A percentile compares a stretch with the other conserved stretches of the same genome.
Conservation (phyloP, 2,113 vertebrate species). For the Toxotes chatareus region DNA sequence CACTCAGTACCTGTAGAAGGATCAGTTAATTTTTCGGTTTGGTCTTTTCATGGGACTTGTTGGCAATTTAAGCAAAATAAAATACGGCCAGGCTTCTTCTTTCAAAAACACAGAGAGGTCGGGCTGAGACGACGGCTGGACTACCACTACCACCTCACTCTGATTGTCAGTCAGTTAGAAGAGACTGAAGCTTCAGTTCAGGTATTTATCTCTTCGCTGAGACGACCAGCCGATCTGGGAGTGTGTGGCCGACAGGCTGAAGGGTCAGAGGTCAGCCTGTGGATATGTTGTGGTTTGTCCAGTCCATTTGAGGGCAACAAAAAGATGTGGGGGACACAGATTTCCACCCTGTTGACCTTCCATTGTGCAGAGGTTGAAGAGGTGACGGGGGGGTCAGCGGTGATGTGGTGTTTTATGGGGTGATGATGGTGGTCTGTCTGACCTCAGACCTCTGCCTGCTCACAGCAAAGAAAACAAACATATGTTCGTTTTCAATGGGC, state of each 20-base stretch:
- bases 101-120: too few species aligned
- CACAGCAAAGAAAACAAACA: constrained; percentile 72
- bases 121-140: too few species aligned
- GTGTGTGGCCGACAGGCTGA: constrained; percentile 48
- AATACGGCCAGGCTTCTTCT: too few species aligned
- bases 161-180: neutral
- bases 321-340: constrained; percentile 36
- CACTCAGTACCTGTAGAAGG: too few species aligned
- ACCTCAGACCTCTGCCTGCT: constrained; percentile 63
- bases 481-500: constrained; percentile 61
- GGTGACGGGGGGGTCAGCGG: constrained; percentile 51
- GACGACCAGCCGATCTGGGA: neutral
- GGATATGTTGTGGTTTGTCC: constrained; percentile 66
- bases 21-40: too few species aligned
- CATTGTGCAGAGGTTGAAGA: constrained; percentile 61
- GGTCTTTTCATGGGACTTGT: too few species aligned
- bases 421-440: constrained; percentile 40
- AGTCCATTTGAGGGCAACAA: constrained; percentile 56
- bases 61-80: too few species aligned
- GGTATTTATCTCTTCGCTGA: neutral
- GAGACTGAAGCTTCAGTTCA: neutral
- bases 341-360: constrained; percentile 69
- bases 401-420: constrained; percentile 59
- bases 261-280: constrained; percentile 58
- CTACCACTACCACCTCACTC: neutral